These are phyloP conservation scores for Pinctada fucata DNA, from an alignment of 2,888 invertebrate species.

Conservation along the genomic window DNA sequence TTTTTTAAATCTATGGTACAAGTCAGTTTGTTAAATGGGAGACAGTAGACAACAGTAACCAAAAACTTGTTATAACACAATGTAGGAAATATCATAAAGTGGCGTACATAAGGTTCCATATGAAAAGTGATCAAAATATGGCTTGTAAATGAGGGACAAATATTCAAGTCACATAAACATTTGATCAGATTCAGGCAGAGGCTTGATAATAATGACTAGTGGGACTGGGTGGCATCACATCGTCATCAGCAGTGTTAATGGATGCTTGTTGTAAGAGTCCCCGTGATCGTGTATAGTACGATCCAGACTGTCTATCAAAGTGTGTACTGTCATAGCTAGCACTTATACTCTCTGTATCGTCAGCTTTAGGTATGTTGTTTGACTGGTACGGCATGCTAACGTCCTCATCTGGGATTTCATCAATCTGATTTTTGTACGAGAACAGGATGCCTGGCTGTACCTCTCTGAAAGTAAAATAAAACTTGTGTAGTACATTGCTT, in stretches of 20 bases:
- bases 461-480: constrained; percentile 48
- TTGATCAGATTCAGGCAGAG: constrained; percentile 31
- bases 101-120: too few species aligned
- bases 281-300: constrained; percentile 20
- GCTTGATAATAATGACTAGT: constrained; percentile 45
- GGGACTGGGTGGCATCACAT: constrained; percentile 26
- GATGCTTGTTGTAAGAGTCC: constrained; percentile 16
- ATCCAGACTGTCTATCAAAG: constrained; percentile 57
- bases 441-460: constrained; percentile 82
- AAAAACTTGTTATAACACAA: too few species aligned
- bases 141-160: too few species aligned
- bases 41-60: too few species aligned
- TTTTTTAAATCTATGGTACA: too few species aligned
- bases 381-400: constrained; percentile 84
- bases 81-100: too few species aligned
- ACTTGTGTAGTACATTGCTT: too few species aligned
- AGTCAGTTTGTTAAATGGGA: too few species aligned
- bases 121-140: too few species aligned
- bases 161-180: background rate
- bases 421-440: constrained; percentile 88
- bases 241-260: constrained; percentile 22
- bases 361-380: constrained; percentile 48
- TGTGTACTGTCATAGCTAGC: constrained; percentile 70
- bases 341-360: constrained; percentile 46
- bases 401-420: constrained; percentile 85